Conservation (phyloP, 2,113 vertebrate genomes). For the Rousettus leschenaultii region DNA sequence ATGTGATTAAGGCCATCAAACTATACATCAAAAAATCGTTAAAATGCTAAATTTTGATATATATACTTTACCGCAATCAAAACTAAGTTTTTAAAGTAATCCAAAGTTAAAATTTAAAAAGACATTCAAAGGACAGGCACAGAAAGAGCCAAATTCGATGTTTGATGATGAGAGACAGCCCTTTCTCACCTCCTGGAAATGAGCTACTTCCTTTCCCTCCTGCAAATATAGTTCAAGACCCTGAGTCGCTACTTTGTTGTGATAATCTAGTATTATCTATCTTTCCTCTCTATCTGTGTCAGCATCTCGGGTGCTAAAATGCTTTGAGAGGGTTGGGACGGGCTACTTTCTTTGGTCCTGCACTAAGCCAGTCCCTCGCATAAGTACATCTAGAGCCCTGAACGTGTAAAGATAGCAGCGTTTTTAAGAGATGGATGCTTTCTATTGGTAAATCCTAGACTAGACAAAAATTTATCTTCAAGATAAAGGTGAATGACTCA, state of each 20-base stretch:
- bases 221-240: background rate
- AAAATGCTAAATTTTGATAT: background rate
- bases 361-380: background rate
- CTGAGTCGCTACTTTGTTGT: background rate
- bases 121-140: background rate
- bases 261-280: too few species aligned
- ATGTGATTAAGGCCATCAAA: background rate
- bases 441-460: background rate
- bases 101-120: background rate
- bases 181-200: background rate
- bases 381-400: background rate
- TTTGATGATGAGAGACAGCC: background rate
- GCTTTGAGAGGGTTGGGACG: background rate
- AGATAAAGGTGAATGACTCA: background rate
- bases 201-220: background rate
- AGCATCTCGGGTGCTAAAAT: background rate
- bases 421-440: background rate
- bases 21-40: background rate
- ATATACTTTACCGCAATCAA: background rate
- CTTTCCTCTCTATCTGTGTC: background rate
- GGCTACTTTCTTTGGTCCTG: background rate
- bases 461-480: background rate
- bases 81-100: background rate
- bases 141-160: background rate
- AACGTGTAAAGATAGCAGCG: background rate